phyloP scores from a whole-genome alignment of 2,888 invertebrate genomes.

The Ametastegia equiseti region DNA sequence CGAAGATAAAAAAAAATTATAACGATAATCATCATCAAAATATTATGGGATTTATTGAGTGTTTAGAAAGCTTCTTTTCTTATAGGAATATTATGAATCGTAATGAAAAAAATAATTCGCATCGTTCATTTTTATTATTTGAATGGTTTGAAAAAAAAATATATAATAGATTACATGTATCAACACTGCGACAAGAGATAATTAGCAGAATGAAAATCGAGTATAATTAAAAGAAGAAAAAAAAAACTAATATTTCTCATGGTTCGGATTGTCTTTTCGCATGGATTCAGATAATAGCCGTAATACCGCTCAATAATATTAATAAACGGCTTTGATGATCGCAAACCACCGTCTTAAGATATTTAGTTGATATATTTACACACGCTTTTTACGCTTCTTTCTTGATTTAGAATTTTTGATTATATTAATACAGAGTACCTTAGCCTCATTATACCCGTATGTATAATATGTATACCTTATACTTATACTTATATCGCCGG shows the following conservation, averaged over 20 bases:
- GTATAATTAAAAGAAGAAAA: no score
- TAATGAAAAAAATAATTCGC: no score
- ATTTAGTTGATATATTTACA: slow-evolving; percentile 16
- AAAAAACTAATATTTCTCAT: neutral
- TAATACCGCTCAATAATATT: slow-evolving; percentile 26
- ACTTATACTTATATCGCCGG: slow-evolving; percentile 5
- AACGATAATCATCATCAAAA: no score
- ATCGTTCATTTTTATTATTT: no score
- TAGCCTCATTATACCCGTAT: neutral
- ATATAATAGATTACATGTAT: no score
- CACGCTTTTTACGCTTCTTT: slow-evolving; percentile 41
- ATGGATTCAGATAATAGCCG: neutral
- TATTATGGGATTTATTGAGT: no score
- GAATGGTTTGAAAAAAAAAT: no score
- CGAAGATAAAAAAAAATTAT: no score
- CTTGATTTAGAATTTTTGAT: neutral
- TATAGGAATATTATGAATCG: no score
- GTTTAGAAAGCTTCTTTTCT: no score
- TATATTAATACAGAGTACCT: slow-evolving; percentile 27
- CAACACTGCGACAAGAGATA: no score
- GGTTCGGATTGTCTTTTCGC: neutral
- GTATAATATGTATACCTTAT: neutral
- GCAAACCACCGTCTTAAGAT: neutral
- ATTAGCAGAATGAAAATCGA: no score
- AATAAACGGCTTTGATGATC: slow-evolving; percentile 28